Percentiles rank a stretch among this genome's conserved stretches.
These are phyloP conservation scores for Morpho helenor DNA, from an alignment of 2,888 invertebrate species.

Conservation along the genomic window DNA sequence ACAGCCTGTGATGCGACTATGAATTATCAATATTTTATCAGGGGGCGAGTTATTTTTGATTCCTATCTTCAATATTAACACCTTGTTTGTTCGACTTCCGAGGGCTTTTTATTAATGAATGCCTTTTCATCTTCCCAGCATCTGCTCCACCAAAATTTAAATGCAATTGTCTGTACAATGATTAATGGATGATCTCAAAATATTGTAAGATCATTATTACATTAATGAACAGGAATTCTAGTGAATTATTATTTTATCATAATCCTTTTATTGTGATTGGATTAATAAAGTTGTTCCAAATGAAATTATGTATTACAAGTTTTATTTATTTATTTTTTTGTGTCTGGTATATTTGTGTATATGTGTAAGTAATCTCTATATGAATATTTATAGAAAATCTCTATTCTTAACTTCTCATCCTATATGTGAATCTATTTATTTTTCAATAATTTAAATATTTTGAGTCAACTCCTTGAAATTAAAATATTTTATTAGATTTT, in stretches of 20 bases:
- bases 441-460: too few species aligned
- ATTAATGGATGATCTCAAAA: constrained; percentile 42
- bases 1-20: constrained; percentile 63
- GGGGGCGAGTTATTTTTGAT: constrained; percentile 60
- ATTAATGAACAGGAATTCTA: constrained; percentile 27
- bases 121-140: constrained; percentile 34
- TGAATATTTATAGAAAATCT: too few species aligned
- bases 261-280: neutral
- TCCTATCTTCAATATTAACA: constrained; percentile 67
- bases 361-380: too few species aligned
- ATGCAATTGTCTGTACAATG: constrained; percentile 44
- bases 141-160: constrained; percentile 44
- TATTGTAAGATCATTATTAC: constrained; percentile 27
- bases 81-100: constrained; percentile 58
- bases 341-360: too few species aligned
- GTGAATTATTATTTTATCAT: constrained; percentile 4
- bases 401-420: too few species aligned
- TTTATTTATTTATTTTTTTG: too few species aligned
- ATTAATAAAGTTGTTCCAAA: neutral
- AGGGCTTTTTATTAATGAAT: constrained; percentile 7
- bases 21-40: constrained; percentile 75
- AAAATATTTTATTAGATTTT: too few species aligned
- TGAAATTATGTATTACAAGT: neutral
- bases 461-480: too few species aligned
- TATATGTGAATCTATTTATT: too few species aligned